phyloP scores from a whole-genome alignment of 2,797 vertebrate genomes.

The Tenualosa ilisha region DNA sequence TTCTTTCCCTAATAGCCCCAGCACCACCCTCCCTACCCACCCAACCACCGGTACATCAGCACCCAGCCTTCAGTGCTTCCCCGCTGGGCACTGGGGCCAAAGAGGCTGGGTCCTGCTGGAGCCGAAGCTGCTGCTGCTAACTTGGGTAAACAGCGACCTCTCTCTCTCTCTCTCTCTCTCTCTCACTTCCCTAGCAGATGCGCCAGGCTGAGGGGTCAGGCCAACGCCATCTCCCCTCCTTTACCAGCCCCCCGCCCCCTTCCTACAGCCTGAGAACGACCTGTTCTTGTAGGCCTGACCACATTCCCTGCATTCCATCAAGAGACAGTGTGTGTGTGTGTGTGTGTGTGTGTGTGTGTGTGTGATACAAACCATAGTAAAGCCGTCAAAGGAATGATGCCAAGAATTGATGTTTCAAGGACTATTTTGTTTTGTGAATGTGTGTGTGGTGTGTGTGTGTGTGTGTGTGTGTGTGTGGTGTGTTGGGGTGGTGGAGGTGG shows the following conservation, averaged over 20 bases:
- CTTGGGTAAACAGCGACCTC: not conserved
- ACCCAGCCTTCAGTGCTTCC: not conserved
- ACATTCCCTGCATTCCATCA: slow-evolving; percentile 34
- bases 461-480: not conserved
- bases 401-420: not conserved
- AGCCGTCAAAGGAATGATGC: not conserved
- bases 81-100: slow-evolving; percentile 8
- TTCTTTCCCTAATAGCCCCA: not conserved
- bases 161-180: slow-evolving; percentile 10
- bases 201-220: slow-evolving; percentile 37
- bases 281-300: slow-evolving; percentile 10
- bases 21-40: not conserved
- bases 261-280: not conserved
- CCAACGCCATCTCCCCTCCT: not conserved
- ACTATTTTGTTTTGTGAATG: not conserved
- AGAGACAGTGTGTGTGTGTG: slow-evolving; percentile 33
- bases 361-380: not conserved
- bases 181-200: slow-evolving; percentile 44
- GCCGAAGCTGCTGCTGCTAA: not conserved
- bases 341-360: not conserved
- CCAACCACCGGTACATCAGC: not conserved
- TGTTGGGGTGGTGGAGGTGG: not conserved
- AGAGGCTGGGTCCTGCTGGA: slow-evolving; percentile 10
- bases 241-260: not conserved
- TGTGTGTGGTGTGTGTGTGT: not conserved